Evolutionary conservation across 1,140 invertebrate genomes (phyloP), one percentile per base, ranked within the genome.

Genomic region (Zaprionus camerounensis): DNA sequence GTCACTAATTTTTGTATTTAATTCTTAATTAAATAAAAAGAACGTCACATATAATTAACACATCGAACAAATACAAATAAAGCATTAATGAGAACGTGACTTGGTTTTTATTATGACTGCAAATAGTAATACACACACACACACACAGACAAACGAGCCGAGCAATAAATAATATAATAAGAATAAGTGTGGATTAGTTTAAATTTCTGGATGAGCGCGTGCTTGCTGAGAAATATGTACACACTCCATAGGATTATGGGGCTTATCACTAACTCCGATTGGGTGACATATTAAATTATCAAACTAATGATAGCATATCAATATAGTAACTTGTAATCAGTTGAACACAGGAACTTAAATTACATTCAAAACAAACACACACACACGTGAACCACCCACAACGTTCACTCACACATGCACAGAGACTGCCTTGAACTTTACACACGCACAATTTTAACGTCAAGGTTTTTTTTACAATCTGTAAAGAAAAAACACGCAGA

Each of bases 1-100:
- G 66, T 70, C 78, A 88, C 81, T 75, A 88, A 77, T 88, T 80
- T 78, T 55, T 78, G 68, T 79, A 76, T 81, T 76, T 76, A 88
- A 78, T 71, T 72, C 56, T 68, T 73, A 74, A 72, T 86, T 80
- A 63, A 80, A 87, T 76, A 87, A 87, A 83, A 87, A 69, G 68
- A 90, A 78, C 81, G 81, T 87, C 84, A 88, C 78, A 65, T 69
- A 81, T 68, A 73, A 81, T 83, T 81, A 76, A 73, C 84, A 87
- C 84, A 76, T 84, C 59, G 49, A 46, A 77, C 56, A 46, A 68
- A 69, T 24, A 44, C 59, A 53, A 55, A 55, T 53, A 15, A 28
- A 71, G 51, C 67, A 67, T 71, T 81, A 88, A 82, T 84, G 74
- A 81, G 84, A 88, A 87, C 84, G 84, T 87, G 84, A 87, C 84